A percentile compares a stretch with the other conserved stretches of the same genome.
Evolutionary conservation across 2,113 vertebrate species (phyloP).

Genomic region (Asarcornis scutulata): DNA sequence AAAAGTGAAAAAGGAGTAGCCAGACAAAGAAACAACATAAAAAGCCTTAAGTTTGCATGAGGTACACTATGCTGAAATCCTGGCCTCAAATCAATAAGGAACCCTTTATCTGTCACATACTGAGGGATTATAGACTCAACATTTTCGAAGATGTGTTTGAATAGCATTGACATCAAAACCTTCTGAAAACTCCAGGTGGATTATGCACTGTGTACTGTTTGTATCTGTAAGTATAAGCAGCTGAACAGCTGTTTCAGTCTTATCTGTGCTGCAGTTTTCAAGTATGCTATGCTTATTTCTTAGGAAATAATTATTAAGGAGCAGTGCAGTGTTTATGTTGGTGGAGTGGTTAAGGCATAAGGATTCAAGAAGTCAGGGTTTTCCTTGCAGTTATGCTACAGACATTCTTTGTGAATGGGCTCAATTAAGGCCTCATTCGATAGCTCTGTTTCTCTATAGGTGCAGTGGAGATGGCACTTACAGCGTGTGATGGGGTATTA

Average conservation of each 20-base stretch:
- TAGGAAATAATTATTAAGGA: slow-evolving; percentile 13
- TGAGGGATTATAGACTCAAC: slow-evolving; percentile 57
- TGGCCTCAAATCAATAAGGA: slow-evolving; percentile 60
- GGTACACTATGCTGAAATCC: slow-evolving; percentile 49
- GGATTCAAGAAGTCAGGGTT: background rate
- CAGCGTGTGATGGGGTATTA: background rate
- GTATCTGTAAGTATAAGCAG: slow-evolving; percentile 32
- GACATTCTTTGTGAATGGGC: background rate
- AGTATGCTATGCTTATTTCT: background rate
- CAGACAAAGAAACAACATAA: slow-evolving; percentile 49
- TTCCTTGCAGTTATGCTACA: background rate
- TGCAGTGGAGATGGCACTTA: background rate
- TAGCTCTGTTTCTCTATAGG: background rate
- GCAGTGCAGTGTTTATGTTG: background rate
- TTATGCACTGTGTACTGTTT: slow-evolving; percentile 59
- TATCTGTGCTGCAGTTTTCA: background rate
- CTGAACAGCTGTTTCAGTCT: slow-evolving; percentile 36
- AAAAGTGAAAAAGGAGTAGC: slow-evolving; percentile 15
- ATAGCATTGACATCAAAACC: slow-evolving; percentile 50
- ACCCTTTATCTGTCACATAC: slow-evolving; percentile 55
- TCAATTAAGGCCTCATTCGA: background rate
- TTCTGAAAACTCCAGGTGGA: slow-evolving; percentile 60
- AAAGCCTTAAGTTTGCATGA: slow-evolving; percentile 61
- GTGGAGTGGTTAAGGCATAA: background rate
- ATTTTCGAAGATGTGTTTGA: slow-evolving; percentile 49